Evolutionary conservation across 2,113 vertebrate species (phyloP).

Genomic region (Salvelinus namaycush): DNA sequence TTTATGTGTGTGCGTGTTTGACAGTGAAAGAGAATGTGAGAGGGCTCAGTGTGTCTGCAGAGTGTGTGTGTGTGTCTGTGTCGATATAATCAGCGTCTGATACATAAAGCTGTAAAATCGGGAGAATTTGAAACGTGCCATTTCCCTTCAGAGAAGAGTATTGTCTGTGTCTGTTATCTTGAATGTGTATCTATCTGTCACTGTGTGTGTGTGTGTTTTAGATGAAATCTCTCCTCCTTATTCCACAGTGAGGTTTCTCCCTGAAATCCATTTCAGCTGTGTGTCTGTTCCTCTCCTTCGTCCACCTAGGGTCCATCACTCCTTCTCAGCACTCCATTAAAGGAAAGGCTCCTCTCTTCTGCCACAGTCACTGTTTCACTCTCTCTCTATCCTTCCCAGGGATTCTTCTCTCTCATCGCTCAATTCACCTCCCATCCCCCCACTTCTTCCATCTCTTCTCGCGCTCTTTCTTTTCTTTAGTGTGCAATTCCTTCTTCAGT

Average conservation of each 20-base stretch:
- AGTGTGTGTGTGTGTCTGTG: conserved; percentile 21
- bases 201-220: conserved; percentile 25
- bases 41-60: conserved; percentile 27
- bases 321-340: conserved; percentile 29
- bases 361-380: conserved; percentile 40
- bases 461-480: conserved; percentile 37
- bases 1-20: conserved; percentile 43
- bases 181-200: conserved; percentile 20
- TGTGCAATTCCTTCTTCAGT: conserved; percentile 62
- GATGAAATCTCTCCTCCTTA: conserved; percentile 28
- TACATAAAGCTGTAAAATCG: conserved; percentile 37
- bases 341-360: conserved; percentile 41
- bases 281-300: conserved; percentile 26
- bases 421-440: conserved; percentile 31
- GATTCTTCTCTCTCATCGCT: conserved; percentile 49
- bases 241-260: conserved; percentile 37
- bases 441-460: neutral
- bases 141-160: neutral
- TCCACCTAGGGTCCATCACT: neutral
- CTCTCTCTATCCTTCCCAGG: conserved; percentile 43
- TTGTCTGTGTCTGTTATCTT: neutral
- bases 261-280: conserved; percentile 41
- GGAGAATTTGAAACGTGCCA: conserved; percentile 39
- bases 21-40: conserved; percentile 30
- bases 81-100: conserved; percentile 30